Evolutionary conservation across 2,888 invertebrate species (phyloP).

Genomic region (Onchidella celtica): DNA sequence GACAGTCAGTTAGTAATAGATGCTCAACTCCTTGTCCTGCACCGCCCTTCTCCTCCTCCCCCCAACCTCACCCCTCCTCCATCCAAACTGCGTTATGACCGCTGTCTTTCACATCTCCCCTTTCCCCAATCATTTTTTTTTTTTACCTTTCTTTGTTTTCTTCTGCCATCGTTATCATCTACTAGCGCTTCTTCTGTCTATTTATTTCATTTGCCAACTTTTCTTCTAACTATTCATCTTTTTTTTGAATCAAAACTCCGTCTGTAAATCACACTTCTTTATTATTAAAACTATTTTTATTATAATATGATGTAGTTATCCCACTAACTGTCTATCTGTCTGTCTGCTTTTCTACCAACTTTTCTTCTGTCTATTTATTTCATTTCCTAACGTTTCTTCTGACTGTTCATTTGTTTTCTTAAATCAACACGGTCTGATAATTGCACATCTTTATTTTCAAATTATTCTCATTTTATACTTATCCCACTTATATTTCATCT

Average conservation of each 20-base stretch:
- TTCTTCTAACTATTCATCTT: neutral
- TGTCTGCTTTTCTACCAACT: neutral
- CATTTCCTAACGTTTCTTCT: neutral
- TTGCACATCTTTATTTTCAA: neutral
- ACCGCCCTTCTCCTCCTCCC: too few species aligned
- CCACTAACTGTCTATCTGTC: neutral
- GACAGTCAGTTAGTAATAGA: too few species aligned
- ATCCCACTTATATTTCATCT: neutral
- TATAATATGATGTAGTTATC: too few species aligned
- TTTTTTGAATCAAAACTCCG: neutral
- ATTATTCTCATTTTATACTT: neutral
- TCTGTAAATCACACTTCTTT: neutral
- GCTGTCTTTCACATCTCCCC: too few species aligned
- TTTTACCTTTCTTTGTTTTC: neutral
- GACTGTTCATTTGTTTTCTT: neutral
- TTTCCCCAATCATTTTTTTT: neutral
- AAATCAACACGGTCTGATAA: neutral
- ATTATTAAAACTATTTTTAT: too few species aligned
- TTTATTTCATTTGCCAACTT: neutral
- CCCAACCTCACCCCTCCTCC: too few species aligned
- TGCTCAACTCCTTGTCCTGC: too few species aligned
- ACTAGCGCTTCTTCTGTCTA: neutral
- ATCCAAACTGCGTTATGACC: too few species aligned
- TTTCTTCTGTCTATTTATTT: neutral
- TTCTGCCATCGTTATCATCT: neutral